These are phyloP conservation scores for Vicugna pacos DNA, from an alignment of 2,113 vertebrate genomes.

Conservation along the genomic window DNA sequence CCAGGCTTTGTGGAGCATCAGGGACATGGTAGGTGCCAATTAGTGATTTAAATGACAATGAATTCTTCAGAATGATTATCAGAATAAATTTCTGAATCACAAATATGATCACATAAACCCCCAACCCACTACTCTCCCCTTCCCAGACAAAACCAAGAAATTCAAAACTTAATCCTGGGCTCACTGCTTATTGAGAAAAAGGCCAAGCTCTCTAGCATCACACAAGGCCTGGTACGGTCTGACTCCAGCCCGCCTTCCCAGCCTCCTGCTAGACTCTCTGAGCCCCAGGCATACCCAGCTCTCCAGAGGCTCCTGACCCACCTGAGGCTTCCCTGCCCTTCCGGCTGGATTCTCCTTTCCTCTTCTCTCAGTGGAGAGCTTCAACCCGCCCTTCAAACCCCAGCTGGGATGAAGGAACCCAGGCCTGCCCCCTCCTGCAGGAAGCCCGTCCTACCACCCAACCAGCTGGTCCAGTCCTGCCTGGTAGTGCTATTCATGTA, in stretches of 20 bases:
- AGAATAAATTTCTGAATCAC: constrained; percentile 22
- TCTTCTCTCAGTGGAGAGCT: neutral
- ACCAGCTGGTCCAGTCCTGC: neutral
- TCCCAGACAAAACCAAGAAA: constrained; percentile 3
- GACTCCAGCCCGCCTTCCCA: neutral
- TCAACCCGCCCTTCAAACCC: neutral
- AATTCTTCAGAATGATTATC: neutral
- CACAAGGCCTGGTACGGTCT: fast-evolving
- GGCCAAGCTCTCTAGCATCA: neutral
- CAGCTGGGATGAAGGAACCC: neutral
- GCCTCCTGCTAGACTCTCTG: neutral
- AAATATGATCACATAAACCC: neutral
- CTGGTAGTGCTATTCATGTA: neutral
- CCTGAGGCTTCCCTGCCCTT: neutral
- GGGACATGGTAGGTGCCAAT: neutral
- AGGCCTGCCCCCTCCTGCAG: neutral
- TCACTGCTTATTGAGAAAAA: neutral
- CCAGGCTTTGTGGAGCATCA: neutral
- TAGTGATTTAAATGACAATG: neutral
- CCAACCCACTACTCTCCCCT: neutral
- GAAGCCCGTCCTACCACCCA: neutral
- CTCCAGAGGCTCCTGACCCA: neutral
- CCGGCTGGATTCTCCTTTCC: neutral
- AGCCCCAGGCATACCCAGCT: neutral
- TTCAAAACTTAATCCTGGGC: neutral